Evolutionary conservation across 2,797 vertebrate genomes (phyloP).

Genomic region (Rachycentron canadum): DNA sequence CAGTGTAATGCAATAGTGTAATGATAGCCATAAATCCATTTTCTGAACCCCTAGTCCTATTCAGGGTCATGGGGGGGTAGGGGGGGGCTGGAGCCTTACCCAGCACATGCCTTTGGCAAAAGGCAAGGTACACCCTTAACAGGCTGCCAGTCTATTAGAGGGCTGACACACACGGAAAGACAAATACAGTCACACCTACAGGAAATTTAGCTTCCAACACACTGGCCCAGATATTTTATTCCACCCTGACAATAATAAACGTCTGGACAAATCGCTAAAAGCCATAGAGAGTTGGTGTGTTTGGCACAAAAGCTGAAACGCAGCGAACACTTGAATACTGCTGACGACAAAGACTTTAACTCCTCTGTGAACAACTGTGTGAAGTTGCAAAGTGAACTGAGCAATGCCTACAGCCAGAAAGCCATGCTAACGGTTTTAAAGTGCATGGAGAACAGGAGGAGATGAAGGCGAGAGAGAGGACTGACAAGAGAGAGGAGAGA

Average conservation of each 20-base stretch:
- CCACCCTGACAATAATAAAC: not conserved
- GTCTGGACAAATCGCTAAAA: not conserved
- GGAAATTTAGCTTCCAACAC: not conserved
- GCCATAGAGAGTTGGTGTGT: too few relatives aligned
- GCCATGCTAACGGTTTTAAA: not conserved
- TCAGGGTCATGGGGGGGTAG: not conserved
- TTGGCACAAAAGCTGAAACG: not conserved
- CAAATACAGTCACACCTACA: not conserved
- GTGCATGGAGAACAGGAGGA: not conserved
- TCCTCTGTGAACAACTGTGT: not conserved
- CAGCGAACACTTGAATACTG: not conserved
- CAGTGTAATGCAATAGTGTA: conserved; percentile 9
- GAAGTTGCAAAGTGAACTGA: not conserved
- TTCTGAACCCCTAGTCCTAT: not conserved
- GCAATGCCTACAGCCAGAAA: not conserved
- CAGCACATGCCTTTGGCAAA: not conserved
- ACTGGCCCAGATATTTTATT: not conserved
- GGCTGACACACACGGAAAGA: not conserved
- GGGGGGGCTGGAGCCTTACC: not conserved
- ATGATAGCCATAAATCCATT: conserved; percentile 7
- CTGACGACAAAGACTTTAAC: not conserved
- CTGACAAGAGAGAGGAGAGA: conserved; percentile 9
- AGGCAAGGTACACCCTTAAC: not conserved
- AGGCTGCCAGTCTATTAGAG: not conserved
- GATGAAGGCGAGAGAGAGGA: not conserved